These are phyloP conservation scores for Geothlypis trichas DNA, from an alignment of 2,113 vertebrate species.

Conservation along the genomic window DNA sequence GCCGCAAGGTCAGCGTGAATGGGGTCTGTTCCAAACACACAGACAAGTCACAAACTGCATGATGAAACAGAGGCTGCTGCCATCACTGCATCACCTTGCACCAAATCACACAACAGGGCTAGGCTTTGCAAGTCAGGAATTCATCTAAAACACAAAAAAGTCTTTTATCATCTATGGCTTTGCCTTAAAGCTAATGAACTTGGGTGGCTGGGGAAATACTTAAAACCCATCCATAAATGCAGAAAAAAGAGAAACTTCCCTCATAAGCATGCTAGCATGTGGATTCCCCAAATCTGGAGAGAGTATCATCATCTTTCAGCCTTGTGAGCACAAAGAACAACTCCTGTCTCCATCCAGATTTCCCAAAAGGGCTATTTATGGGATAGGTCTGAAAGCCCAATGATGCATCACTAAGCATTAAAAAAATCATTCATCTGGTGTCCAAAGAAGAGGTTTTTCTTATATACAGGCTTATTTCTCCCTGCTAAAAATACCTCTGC, in stretches of 20 bases:
- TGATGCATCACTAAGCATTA: not conserved
- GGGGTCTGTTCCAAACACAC: constrained; percentile 77
- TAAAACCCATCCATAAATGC: fast-evolving
- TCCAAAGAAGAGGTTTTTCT: not conserved
- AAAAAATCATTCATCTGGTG: not conserved
- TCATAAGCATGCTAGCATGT: not conserved
- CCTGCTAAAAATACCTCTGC: not conserved
- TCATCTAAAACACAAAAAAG: not conserved
- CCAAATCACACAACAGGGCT: not conserved
- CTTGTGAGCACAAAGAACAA: not conserved
- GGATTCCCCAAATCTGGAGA: not conserved
- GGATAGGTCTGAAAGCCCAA: not conserved
- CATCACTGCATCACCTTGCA: not conserved
- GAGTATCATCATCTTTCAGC: not conserved
- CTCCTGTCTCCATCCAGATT: not conserved
- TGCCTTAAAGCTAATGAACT: not conserved
- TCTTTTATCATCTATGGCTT: not conserved
- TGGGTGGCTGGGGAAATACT: fast-evolving
- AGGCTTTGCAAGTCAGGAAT: not conserved
- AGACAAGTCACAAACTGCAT: not conserved
- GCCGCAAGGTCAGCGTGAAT: constrained; percentile 84
- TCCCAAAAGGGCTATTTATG: not conserved
- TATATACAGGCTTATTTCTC: not conserved
- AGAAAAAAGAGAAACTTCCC: not conserved
- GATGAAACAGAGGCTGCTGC: not conserved